Conservation (phyloP, 2,113 vertebrate genomes). For the Taurulus bubalis region DNA sequence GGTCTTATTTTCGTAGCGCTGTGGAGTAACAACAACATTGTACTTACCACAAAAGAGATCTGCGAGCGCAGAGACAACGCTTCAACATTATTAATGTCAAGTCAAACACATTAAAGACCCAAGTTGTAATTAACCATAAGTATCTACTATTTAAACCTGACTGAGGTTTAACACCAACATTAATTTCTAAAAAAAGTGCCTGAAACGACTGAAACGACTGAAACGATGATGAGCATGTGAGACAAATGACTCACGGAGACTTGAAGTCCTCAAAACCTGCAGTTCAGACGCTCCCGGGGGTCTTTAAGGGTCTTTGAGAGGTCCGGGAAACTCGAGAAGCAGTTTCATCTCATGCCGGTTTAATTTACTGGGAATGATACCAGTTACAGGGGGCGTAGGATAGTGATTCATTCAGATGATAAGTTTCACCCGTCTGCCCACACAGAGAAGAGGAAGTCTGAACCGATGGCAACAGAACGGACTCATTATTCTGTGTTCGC, state of each 20-base stretch:
- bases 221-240: not conserved
- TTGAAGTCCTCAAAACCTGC: not conserved
- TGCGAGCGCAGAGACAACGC: not conserved
- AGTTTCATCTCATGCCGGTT: slow-evolving; percentile 26
- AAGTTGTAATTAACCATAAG: not conserved
- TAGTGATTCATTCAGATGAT: slow-evolving; percentile 46
- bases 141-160: not conserved
- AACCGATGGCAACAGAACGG: not conserved
- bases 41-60: not conserved
- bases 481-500: too few relatives aligned
- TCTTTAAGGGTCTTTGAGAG: not conserved
- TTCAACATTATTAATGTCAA: too few relatives aligned
- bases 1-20: too few relatives aligned
- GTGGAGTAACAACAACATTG: too few relatives aligned
- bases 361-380: slow-evolving; percentile 35
- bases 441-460: slow-evolving; percentile 14
- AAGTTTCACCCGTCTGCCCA: slow-evolving; percentile 25
- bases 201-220: too few relatives aligned
- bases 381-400: slow-evolving; percentile 7
- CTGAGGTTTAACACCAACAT: not conserved
- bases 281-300: not conserved
- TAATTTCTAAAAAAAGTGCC: not conserved
- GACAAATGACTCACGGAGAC: not conserved
- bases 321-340: not conserved
- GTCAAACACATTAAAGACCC: not conserved